A percentile compares a stretch with the other conserved stretches of the same genome.
Evolutionary conservation across 2,888 invertebrate genomes (phyloP).

Genomic region (Beris morrisii): DNA sequence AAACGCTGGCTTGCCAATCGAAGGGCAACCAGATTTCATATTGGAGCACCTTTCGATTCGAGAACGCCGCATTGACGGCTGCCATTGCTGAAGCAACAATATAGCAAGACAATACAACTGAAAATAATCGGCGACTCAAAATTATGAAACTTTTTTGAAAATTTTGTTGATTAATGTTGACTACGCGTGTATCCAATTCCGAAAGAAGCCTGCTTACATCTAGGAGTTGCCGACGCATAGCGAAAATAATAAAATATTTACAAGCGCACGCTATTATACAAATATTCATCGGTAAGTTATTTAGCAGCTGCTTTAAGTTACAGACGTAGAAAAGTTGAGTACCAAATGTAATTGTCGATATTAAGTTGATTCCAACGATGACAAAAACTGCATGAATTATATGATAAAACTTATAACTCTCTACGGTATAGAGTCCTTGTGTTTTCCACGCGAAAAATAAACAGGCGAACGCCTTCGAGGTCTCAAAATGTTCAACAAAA

Average conservation of each 20-base stretch:
- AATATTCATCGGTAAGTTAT: slow-evolving; percentile 24
- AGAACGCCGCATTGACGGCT: slow-evolving; percentile 5
- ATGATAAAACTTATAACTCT: neutral
- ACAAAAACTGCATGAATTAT: slow-evolving; percentile 13
- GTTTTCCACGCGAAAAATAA: slow-evolving; percentile 9
- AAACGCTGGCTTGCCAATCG: slow-evolving; percentile 33
- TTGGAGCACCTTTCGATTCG: slow-evolving; percentile 26
- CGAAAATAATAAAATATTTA: neutral
- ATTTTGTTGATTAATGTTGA: neutral
- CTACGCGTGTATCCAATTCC: neutral
- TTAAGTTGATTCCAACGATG: neutral
- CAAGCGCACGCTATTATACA: neutral
- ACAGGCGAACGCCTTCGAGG: slow-evolving; percentile 1
- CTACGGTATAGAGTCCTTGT: slow-evolving; percentile 8
- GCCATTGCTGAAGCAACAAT: neutral
- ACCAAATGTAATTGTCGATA: neutral
- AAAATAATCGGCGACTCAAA: slow-evolving; percentile 5
- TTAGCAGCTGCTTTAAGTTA: slow-evolving; percentile 8
- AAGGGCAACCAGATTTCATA: slow-evolving; percentile 42
- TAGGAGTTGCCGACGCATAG: neutral
- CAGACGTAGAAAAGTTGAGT: slow-evolving; percentile 6
- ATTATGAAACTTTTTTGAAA: neutral
- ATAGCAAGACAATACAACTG: neutral
- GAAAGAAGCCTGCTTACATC: neutral
- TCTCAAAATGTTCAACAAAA: neutral